Evolutionary conservation across 2,888 invertebrate species (phyloP).

Genomic region (Apamea epomidion): DNA sequence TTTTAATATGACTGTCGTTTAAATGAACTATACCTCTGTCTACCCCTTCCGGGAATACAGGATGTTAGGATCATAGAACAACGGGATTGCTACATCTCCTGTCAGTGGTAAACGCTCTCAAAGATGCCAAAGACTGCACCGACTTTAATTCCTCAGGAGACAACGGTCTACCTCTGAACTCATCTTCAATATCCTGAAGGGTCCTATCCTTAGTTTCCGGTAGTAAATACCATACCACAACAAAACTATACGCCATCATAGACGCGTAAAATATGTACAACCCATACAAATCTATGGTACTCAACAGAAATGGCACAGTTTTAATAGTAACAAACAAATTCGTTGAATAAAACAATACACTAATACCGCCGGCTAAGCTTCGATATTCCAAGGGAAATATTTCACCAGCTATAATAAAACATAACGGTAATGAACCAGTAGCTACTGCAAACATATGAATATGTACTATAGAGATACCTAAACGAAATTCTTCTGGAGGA

Average conservation of each 20-base stretch:
- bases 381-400: constrained; percentile 91
- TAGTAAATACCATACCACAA: constrained; percentile 75
- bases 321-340: constrained; percentile 81
- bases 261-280: constrained; percentile 76
- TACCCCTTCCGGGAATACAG: neutral
- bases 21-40: neutral
- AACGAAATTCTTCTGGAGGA: constrained; percentile 72
- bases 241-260: constrained; percentile 76
- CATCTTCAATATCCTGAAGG: constrained; percentile 83
- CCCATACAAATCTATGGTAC: constrained; percentile 75
- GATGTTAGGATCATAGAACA: constrained; percentile 36
- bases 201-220: constrained; percentile 86
- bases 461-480: constrained; percentile 78
- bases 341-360: constrained; percentile 77
- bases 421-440: constrained; percentile 91
- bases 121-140: constrained; percentile 64
- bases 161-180: constrained; percentile 78
- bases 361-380: constrained; percentile 89
- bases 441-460: constrained; percentile 89
- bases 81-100: constrained; percentile 63
- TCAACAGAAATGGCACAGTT: constrained; percentile 77
- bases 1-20: neutral
- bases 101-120: constrained; percentile 52
- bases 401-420: constrained; percentile 93
- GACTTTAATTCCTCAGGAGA: constrained; percentile 65